A percentile compares a stretch with the other conserved stretches of the same genome.
phyloP scores from a whole-genome alignment of 2,888 invertebrate genomes.

The Sylvicola cinctus region DNA sequence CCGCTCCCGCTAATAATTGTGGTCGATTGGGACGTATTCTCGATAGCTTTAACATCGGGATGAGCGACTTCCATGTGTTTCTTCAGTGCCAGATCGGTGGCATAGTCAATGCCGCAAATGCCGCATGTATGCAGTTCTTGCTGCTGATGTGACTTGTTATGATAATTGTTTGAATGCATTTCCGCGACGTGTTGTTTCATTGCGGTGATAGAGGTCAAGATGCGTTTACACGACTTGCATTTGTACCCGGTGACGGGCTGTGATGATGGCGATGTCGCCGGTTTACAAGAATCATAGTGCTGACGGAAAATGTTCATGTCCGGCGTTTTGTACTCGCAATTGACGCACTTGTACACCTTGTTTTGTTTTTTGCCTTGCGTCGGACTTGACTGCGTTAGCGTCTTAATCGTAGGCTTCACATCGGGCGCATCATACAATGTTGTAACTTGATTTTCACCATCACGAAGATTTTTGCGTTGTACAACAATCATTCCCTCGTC shows the following conservation, averaged over 20 bases:
- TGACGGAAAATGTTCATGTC: slow-evolving; percentile 25
- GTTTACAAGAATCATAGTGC: slow-evolving; percentile 24
- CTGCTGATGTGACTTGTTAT: too few relatives aligned
- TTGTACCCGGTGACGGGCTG: too few relatives aligned
- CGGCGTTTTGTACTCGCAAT: slow-evolving; percentile 25
- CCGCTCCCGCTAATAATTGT: slow-evolving; percentile 7
- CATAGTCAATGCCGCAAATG: slow-evolving; percentile 22
- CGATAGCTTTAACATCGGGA: slow-evolving; percentile 8
- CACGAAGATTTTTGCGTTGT: slow-evolving; percentile 4
- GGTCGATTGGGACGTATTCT: slow-evolving; percentile 1
- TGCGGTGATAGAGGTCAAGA: slow-evolving; percentile 17
- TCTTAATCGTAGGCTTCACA: slow-evolving; percentile 14
- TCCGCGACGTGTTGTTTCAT: slow-evolving; percentile 24
- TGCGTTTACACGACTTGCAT: slow-evolving; percentile 24
- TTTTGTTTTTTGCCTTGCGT: too few relatives aligned
- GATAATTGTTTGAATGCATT: slow-evolving; percentile 15
- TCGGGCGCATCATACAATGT: too few relatives aligned
- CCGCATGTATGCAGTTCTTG: slow-evolving; percentile 12
- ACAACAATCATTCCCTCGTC: slow-evolving; percentile 7
- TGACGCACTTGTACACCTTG: slow-evolving; percentile 25
- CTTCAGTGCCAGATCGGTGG: slow-evolving; percentile 20
- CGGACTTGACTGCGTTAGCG: slow-evolving; percentile 4
- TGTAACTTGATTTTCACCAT: slow-evolving; percentile 12
- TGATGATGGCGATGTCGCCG: too few relatives aligned
- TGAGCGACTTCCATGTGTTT: slow-evolving; percentile 26